phyloP scores from a whole-genome alignment of 2,113 vertebrate genomes.

The Oxygymnocypris stewartii region DNA sequence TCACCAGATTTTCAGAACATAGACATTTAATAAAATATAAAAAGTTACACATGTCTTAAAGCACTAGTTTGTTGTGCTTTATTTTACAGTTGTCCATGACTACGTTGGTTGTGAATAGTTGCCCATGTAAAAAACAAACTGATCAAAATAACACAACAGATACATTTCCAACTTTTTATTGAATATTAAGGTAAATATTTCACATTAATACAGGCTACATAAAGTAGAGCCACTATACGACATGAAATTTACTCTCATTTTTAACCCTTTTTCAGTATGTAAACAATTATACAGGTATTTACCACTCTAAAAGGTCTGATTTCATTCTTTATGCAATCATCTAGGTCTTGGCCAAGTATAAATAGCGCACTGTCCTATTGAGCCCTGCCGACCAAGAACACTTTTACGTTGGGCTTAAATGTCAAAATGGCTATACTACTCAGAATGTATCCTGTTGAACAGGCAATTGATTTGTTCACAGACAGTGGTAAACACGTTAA shows the following conservation, averaged over 20 bases:
- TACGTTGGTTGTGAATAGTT: not conserved
- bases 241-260: slow-evolving; percentile 85
- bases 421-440: slow-evolving; percentile 93
- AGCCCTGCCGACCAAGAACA: slow-evolving; percentile 87
- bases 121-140: not conserved
- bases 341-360: slow-evolving; percentile 89
- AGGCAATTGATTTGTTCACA: slow-evolving; percentile 87
- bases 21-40: not conserved
- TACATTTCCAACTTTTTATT: slow-evolving; percentile 81
- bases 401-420: slow-evolving; percentile 83
- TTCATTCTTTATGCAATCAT: slow-evolving; percentile 85
- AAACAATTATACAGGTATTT: slow-evolving; percentile 99
- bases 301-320: slow-evolving; percentile 91
- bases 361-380: slow-evolving; percentile 86
- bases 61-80: not conserved
- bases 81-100: not conserved
- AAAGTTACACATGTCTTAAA: not conserved
- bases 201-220: slow-evolving; percentile 99
- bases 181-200: slow-evolving; percentile 99
- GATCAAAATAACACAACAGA: slow-evolving; percentile 4
- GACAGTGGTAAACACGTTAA: slow-evolving; percentile 80
- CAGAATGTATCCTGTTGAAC: slow-evolving; percentile 87
- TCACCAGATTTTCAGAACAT: not conserved
- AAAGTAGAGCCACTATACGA: slow-evolving; percentile 92
- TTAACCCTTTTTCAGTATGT: slow-evolving; percentile 94